Evolutionary conservation across 2,888 invertebrate genomes (phyloP), one percentile per base, ranked within the genome.

Genomic region (Dugesia japonica): DNA sequence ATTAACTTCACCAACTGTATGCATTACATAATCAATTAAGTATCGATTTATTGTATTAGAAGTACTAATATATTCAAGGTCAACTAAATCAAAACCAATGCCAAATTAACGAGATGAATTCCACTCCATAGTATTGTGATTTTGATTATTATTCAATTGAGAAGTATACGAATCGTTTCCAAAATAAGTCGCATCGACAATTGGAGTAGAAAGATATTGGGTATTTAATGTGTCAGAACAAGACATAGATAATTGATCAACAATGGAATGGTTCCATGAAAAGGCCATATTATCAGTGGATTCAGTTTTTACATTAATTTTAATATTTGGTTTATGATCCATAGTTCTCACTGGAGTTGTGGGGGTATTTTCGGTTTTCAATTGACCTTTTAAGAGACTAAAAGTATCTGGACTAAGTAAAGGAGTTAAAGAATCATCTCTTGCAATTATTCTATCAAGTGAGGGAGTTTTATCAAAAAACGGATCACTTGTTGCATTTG

Each of bases 401-500:
- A 20, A 56, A 23, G 56, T 56, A 31, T 56, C 56, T 4, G 56
- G 56, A 23, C 56, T 56, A 4, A 56, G 56, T 23, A 56, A 23
- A n/a, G 56, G 56, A 20, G 56, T 56, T 56, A 56, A 23, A 4
- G 56, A 56, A 23, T 56, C 56, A 23, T 56, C 56, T n/a, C 56
- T n/a, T 4, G 56, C 56, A n/a, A 56, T 23, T 4, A 56, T n/a
- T 23, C 56, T 4, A 23, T 56, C 56, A 4, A 56, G n/a, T n/a
- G 56, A 56, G n/a, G 56, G 56, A n/a, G 56, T 56, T 23, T 56
- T 56, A 23, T 56, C 56, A 56, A 56, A 56, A n/a, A 56, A 56
- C 4, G 56, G 56, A 56, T 56, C 56, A 4, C 9, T 56, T 7
- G 56, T n/a, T 23, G 23, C 56, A 23, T 23, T 56, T 4, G 56